Percentiles rank a stretch among this genome's conserved stretches.
Conservation (phyloP, 2,888 invertebrate genomes). For the Hermodice carunculata region DNA sequence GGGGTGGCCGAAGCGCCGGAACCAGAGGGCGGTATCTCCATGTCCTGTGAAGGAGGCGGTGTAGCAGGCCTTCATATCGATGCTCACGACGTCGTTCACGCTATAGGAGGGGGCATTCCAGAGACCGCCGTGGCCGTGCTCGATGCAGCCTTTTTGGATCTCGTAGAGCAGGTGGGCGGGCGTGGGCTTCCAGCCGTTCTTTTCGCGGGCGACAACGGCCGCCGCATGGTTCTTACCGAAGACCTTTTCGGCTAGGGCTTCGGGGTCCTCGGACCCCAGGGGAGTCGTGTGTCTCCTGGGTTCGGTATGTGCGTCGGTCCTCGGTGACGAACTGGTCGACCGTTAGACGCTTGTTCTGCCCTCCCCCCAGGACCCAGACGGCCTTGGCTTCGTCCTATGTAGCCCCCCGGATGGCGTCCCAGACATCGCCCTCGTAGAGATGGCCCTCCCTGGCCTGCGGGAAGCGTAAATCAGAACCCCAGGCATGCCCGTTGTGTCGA, state of each 20-base stretch:
- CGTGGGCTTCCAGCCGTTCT: constrained; percentile 14
- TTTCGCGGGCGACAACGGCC: not conserved
- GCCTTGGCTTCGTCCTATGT: constrained; percentile 16
- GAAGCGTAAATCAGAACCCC: constrained; percentile 23
- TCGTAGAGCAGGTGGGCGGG: constrained; percentile 11
- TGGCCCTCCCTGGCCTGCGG: constrained; percentile 7
- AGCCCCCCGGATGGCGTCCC: constrained; percentile 21
- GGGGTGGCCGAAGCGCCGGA: constrained; percentile 23
- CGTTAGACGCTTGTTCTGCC: constrained; percentile 1
- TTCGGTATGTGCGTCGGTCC: constrained; percentile 11
- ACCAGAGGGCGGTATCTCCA: constrained; percentile 12
- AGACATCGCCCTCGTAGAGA: constrained; percentile 26
- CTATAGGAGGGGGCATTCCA: constrained; percentile 12
- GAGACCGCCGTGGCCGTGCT: not conserved
- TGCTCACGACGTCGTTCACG: constrained; percentile 2
- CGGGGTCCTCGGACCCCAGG: no score
- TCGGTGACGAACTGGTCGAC: constrained; percentile 31
- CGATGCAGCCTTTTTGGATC: no score
- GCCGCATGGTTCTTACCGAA: constrained; percentile 20
- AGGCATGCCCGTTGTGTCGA: constrained; percentile 32
- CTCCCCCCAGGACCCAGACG: constrained; percentile 24
- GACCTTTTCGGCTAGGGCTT: not conserved
- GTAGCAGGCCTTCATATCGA: constrained; percentile 17
- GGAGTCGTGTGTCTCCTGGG: constrained; percentile 1
- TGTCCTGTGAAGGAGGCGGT: constrained; percentile 8